phyloP scores from a whole-genome alignment of 2,113 vertebrate species.

The Callocephalon fimbriatum region DNA sequence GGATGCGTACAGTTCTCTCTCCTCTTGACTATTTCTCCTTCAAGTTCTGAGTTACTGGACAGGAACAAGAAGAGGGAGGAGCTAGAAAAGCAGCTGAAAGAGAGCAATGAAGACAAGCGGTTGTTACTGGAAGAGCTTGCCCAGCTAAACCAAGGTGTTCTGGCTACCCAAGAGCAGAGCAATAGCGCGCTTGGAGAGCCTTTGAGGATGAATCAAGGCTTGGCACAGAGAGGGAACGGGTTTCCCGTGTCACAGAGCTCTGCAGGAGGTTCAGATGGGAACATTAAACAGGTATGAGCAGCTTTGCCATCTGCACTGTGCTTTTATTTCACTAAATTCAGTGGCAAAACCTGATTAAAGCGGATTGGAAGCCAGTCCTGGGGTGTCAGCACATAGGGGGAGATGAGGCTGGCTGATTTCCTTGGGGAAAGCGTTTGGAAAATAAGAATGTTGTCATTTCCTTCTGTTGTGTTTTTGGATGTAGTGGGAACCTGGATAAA shows the following conservation, averaged over 20 bases:
- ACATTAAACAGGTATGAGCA: conserved; percentile 77
- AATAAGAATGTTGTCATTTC: not conserved
- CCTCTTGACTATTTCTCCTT: conserved; percentile 33
- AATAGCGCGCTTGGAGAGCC: not conserved
- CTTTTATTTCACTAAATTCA: not conserved
- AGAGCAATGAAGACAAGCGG: conserved; percentile 73
- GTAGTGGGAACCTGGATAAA: not conserved
- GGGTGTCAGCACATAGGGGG: not conserved
- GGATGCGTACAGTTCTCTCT: not conserved
- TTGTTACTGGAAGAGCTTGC: conserved; percentile 74
- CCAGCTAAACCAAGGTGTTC: conserved; percentile 68
- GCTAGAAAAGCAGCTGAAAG: conserved; percentile 78
- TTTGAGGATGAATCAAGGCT: conserved; percentile 23
- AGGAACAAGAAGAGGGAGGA: conserved; percentile 76
- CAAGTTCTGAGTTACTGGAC: conserved; percentile 67
- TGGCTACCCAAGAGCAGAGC: conserved; percentile 58
- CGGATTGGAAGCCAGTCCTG: not conserved
- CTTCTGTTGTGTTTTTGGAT: not conserved
- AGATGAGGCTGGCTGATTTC: not conserved
- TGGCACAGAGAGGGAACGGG: not conserved
- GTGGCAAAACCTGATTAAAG: not conserved
- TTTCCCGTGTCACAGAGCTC: conserved; percentile 35
- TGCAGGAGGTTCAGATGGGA: conserved; percentile 56
- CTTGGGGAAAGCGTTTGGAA: not conserved
- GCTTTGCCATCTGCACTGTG: not conserved